Conservation (phyloP, 1,140 invertebrate genomes). For the Cherax quadricarinatus region DNA sequence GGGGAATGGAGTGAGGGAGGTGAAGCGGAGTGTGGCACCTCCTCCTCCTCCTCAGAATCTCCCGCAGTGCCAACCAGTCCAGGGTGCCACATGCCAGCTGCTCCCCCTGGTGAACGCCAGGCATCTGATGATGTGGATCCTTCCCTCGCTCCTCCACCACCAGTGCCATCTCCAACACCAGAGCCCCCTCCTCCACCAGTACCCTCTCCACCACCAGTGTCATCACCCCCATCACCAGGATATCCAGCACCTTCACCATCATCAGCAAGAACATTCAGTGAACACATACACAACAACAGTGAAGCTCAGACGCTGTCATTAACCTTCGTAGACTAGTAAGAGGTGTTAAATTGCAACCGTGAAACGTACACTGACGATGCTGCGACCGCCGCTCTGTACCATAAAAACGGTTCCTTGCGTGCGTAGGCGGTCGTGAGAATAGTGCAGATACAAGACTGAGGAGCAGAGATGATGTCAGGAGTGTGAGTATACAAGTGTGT, state of each 20-base stretch:
- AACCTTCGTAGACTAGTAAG: background rate
- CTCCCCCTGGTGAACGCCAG: background rate
- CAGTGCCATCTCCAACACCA: background rate
- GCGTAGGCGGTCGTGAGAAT: background rate
- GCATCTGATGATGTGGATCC: background rate
- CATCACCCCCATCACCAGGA: background rate
- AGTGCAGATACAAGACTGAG: background rate
- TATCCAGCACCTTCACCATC: background rate
- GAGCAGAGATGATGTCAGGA: background rate
- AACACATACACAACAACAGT: background rate
- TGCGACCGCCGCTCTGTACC: background rate
- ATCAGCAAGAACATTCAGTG: background rate
- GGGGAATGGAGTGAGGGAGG: background rate
- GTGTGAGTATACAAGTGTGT: background rate
- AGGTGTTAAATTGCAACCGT: background rate
- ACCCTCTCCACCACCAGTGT: background rate
- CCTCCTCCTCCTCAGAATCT: background rate
- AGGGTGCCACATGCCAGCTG: constrained; percentile 8
- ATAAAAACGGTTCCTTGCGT: background rate
- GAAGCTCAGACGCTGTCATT: background rate
- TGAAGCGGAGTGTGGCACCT: background rate
- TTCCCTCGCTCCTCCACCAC: background rate
- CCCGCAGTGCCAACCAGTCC: constrained; percentile 1
- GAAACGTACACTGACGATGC: background rate
- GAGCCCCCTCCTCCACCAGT: background rate